phyloP scores from a whole-genome alignment of 2,797 vertebrate species.

The Alcedo atthis region DNA sequence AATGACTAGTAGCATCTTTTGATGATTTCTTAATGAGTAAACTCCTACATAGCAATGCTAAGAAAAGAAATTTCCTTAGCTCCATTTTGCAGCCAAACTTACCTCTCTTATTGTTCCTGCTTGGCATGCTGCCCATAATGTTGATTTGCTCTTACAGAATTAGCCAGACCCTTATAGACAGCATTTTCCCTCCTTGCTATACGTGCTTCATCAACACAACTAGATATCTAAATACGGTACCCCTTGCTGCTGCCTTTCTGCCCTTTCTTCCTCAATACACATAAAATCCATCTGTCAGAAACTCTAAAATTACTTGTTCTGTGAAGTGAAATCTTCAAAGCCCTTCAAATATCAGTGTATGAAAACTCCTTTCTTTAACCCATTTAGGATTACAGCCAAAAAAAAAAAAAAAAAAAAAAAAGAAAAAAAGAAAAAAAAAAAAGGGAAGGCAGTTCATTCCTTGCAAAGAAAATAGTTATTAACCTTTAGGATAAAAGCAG shows the following conservation, averaged over 20 bases:
- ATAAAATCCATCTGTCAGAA: conserved; percentile 67
- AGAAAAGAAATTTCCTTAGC: conserved; percentile 68
- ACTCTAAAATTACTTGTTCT: conserved; percentile 74
- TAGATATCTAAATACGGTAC: conserved; percentile 41
- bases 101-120: conserved; percentile 26
- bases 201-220: conserved; percentile 25
- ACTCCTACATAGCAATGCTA: conserved; percentile 46
- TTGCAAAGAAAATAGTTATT: conserved; percentile 60
- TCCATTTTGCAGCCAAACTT: conserved; percentile 34
- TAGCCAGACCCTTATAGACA: not conserved
- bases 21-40: conserved; percentile 48
- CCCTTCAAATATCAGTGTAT: conserved; percentile 55
- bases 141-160: conserved; percentile 56
- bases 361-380: conserved; percentile 67
- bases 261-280: conserved; percentile 59
- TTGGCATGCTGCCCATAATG: conserved; percentile 38
- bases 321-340: conserved; percentile 76
- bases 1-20: conserved; percentile 9
- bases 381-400: conserved; percentile 49
- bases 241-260: conserved; percentile 64
- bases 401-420: not conserved
- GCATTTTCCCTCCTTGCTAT: not conserved
- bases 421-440: not conserved
- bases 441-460: conserved; percentile 32
- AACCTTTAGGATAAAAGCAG: conserved; percentile 62